These are phyloP conservation scores for Trissolcus japonicus DNA, from an alignment of 2,888 invertebrate genomes.

Conservation along the genomic window DNA sequence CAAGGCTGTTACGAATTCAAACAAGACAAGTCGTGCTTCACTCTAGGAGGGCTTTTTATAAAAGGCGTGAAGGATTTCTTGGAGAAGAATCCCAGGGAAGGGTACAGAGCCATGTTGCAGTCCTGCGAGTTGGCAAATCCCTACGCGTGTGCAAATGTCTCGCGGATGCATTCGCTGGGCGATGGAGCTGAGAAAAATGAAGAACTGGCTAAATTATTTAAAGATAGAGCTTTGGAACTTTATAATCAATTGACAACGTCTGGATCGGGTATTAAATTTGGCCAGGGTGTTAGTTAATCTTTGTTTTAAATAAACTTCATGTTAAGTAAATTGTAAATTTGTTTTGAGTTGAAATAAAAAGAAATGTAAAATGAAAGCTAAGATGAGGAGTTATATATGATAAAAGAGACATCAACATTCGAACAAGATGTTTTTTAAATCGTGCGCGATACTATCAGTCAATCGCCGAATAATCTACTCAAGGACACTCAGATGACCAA, in stretches of 20 bases:
- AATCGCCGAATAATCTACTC: background rate
- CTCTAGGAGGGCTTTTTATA: slow-evolving; percentile 84
- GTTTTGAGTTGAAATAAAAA: background rate
- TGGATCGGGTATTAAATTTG: slow-evolving; percentile 33
- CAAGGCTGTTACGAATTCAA: slow-evolving; percentile 77
- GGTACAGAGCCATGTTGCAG: slow-evolving; percentile 85
- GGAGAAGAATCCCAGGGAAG: slow-evolving; percentile 84
- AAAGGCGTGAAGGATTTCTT: slow-evolving; percentile 62
- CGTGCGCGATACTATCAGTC: background rate
- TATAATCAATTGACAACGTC: slow-evolving; percentile 81
- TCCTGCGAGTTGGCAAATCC: slow-evolving; percentile 91
- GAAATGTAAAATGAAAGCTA: background rate
- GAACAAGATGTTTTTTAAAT: background rate
- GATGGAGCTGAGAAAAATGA: slow-evolving; percentile 87
- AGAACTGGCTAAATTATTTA: slow-evolving; percentile 84
- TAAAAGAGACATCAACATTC: background rate
- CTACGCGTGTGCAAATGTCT: slow-evolving; percentile 91
- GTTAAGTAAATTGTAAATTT: background rate
- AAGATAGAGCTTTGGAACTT: slow-evolving; percentile 83
- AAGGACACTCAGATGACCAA: too few species aligned
- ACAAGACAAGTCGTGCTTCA: slow-evolving; percentile 86
- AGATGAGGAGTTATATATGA: background rate
- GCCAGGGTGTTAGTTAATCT: slow-evolving; percentile 12
- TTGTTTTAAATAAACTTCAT: background rate
- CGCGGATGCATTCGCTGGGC: slow-evolving; percentile 29